Evolutionary conservation across 2,888 invertebrate species (phyloP).

Genomic region (Melinaea marsaeus): DNA sequence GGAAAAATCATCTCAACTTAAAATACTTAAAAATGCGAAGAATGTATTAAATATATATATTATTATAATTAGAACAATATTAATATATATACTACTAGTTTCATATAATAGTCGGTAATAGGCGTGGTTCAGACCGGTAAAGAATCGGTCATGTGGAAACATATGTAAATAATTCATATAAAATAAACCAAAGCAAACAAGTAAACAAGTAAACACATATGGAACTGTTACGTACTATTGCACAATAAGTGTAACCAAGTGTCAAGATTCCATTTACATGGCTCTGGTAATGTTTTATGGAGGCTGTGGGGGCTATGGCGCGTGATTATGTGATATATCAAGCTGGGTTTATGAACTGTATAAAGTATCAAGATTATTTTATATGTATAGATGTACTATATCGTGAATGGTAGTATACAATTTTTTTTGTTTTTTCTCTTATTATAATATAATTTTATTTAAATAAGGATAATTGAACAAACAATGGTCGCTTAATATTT

Average conservation of each 20-base stretch:
- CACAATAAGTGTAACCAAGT: slow-evolving; percentile 18
- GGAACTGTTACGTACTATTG: background rate
- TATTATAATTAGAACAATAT: too few relatives aligned
- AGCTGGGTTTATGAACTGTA: slow-evolving; percentile 6
- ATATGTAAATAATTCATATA: background rate
- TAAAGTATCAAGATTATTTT: slow-evolving; percentile 3
- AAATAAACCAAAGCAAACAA: background rate
- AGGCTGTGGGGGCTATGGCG: slow-evolving; percentile 19
- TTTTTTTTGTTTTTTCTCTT: background rate
- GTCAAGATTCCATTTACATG: slow-evolving; percentile 26
- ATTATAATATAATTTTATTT: background rate
- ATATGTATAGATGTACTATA: background rate
- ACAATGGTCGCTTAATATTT: too few relatives aligned
- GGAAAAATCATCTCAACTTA: too few relatives aligned
- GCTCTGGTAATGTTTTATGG: slow-evolving; percentile 25
- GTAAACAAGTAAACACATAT: background rate
- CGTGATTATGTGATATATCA: slow-evolving; percentile 19
- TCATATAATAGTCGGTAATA: too few relatives aligned
- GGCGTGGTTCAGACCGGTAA: too few relatives aligned
- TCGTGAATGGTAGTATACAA: too few relatives aligned
- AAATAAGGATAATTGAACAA: too few relatives aligned
- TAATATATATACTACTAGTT: too few relatives aligned
- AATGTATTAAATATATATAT: too few relatives aligned
- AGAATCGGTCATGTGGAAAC: too few relatives aligned
- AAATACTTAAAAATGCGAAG: too few relatives aligned